Evolutionary conservation across 2,888 invertebrate species (phyloP), one percentile per base, ranked within the genome.

Genomic region (Dyspetes luteomarginatus): DNA sequence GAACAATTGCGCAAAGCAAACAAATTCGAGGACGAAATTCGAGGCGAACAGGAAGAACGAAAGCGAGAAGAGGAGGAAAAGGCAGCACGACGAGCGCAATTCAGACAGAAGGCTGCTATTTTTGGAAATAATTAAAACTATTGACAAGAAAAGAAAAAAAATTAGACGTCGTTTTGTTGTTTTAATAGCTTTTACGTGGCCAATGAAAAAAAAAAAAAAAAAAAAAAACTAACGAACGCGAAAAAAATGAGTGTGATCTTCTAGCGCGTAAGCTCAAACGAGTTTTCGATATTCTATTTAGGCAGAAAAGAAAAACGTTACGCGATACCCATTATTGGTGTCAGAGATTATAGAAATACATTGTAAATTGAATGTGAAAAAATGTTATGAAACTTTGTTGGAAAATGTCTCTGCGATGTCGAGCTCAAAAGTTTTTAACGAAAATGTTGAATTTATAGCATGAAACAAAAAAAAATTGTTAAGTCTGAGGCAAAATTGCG

Each of bases 21-120:
- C 90, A 97, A 97, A 93, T 98, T 98, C 92, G 98, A 98, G 90
- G 95, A 96, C 85, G 98, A 98, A 93, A 98, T 98, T 83, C 94
- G 96, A 79, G 95, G 96, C 92, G 98, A 98, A 90, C 98, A 98
- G 90, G 98, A 98, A 89, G 97, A 98, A 88, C 95, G 97, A 86
- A 96, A 96, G 83, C 94, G 95, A 68, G 94, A 96, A 87, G 97
- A 97, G 74, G 97, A 98, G 89, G 97, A 98, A 86, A 96, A 95
- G 88, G 96, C 96, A 24, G 93, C 95, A 80, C 94, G 98, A 84
- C 95, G 96, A 90, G 96, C 96, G 89, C 95, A 96, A 88, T 98
- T 98, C 92, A 95, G 97, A 92, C 96, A 98, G 92, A 97, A 97
- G 92, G 97, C 98, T 45, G 96, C 97, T 56, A 92, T 97, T 89